phyloP scores from a whole-genome alignment of 2,888 invertebrate species.

The Drosophila infuscata region DNA sequence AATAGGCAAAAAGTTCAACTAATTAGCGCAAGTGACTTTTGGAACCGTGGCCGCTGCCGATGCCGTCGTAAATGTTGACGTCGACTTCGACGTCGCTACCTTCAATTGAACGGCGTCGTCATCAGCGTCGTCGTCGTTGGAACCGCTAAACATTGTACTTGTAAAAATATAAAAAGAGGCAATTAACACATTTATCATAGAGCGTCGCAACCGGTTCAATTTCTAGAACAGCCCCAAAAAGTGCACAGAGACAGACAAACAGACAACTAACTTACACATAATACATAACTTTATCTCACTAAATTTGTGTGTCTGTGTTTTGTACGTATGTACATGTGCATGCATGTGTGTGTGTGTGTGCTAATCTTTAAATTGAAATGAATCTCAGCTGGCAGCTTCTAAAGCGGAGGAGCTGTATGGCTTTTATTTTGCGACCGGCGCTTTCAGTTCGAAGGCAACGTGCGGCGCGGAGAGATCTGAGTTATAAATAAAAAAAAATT shows the following conservation, averaged over 20 bases:
- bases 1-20: slow-evolving; percentile 52
- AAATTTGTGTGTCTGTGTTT: neutral
- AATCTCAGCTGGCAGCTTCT: slow-evolving; percentile 67
- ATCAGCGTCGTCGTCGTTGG: neutral
- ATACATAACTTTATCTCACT: slow-evolving; percentile 56
- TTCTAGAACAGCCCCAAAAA: slow-evolving; percentile 44
- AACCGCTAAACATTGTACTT: slow-evolving; percentile 40
- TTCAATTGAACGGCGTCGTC: slow-evolving; percentile 52
- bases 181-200: slow-evolving; percentile 69
- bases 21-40: slow-evolving; percentile 75
- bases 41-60: slow-evolving; percentile 46
- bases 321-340: slow-evolving; percentile 1
- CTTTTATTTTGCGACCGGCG: slow-evolving; percentile 55
- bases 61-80: slow-evolving; percentile 8
- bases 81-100: slow-evolving; percentile 36
- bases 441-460: slow-evolving; percentile 62
- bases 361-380: slow-evolving; percentile 76
- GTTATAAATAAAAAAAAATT: neutral
- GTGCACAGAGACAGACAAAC: slow-evolving; percentile 38
- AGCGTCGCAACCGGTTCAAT: slow-evolving; percentile 61
- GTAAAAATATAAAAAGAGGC: slow-evolving; percentile 50
- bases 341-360: slow-evolving; percentile 39
- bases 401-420: slow-evolving; percentile 40
- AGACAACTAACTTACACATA: slow-evolving; percentile 58
- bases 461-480: slow-evolving; percentile 50